phyloP scores from a whole-genome alignment of 2,888 invertebrate genomes.

The Celastrina argiolus region DNA sequence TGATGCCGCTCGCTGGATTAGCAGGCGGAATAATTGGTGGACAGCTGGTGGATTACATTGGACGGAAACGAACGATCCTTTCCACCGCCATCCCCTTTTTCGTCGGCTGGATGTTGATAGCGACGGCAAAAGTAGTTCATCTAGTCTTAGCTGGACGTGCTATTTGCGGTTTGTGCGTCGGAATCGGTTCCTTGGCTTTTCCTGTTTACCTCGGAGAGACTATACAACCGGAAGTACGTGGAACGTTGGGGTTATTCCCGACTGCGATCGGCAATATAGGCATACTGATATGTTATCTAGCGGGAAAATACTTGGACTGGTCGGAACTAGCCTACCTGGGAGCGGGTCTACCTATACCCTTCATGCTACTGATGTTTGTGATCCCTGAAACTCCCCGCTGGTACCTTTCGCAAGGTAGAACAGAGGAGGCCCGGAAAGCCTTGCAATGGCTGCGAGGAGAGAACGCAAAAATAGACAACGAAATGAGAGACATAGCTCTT shows the following conservation, averaged over 20 bases:
- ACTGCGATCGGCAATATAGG: conserved; percentile 92
- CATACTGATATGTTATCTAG: conserved; percentile 86
- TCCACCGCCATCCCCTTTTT: conserved; percentile 89
- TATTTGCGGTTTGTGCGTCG: conserved; percentile 92
- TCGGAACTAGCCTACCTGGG: conserved; percentile 88
- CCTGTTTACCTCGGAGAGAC: conserved; percentile 97
- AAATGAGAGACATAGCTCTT: conserved; percentile 85
- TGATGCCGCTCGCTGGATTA: conserved; percentile 93
- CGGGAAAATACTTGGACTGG: conserved; percentile 91
- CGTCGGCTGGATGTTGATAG: conserved; percentile 89
- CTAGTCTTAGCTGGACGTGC: conserved; percentile 88
- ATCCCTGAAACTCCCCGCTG: conserved; percentile 97
- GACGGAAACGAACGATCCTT: conserved; percentile 88
- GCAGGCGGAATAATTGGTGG: conserved; percentile 91
- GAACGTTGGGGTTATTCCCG: conserved; percentile 90
- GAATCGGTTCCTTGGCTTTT: conserved; percentile 90
- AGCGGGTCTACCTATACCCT: conserved; percentile 85
- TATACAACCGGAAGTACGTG: conserved; percentile 93
- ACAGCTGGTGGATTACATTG: conserved; percentile 90
- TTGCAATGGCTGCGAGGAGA: conserved; percentile 90
- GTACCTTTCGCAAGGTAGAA: conserved; percentile 88
- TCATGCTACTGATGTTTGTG: conserved; percentile 86
- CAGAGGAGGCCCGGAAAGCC: conserved; percentile 86
- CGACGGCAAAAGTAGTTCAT: conserved; percentile 82
- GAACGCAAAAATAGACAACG: conserved; percentile 86